Evolutionary conservation across 2,888 invertebrate genomes (phyloP).

Genomic region (Dromius quadrimaculatus): DNA sequence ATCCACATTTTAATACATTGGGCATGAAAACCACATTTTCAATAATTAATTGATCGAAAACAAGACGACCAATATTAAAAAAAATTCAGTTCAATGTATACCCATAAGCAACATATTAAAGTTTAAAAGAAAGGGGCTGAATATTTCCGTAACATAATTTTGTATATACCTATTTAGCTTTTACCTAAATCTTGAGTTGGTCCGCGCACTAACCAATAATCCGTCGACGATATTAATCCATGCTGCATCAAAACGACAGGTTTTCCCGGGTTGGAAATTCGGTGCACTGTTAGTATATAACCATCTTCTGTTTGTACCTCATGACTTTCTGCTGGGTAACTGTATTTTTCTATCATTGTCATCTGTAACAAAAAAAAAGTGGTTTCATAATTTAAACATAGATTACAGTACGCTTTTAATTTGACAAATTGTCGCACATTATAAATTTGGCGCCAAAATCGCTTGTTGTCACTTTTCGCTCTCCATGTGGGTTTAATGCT

Average conservation of each 20-base stretch:
- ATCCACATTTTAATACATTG: too few relatives aligned
- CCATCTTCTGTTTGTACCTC: slow-evolving; percentile 57
- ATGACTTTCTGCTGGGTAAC: slow-evolving; percentile 64
- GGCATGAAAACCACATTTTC: too few relatives aligned
- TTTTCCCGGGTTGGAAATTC: slow-evolving; percentile 56
- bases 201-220: slow-evolving; percentile 70
- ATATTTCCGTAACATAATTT: too few relatives aligned
- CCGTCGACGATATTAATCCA: slow-evolving; percentile 70
- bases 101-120: too few relatives aligned
- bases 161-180: slow-evolving; percentile 41
- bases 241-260: slow-evolving; percentile 68
- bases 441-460: too few relatives aligned
- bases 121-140: too few relatives aligned
- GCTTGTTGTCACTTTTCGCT: too few relatives aligned
- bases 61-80: too few relatives aligned
- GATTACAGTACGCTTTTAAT: not conserved
- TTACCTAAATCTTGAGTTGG: slow-evolving; percentile 68
- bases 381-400: not conserved
- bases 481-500: too few relatives aligned
- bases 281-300: slow-evolving; percentile 56
- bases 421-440: too few relatives aligned
- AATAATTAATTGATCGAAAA: too few relatives aligned
- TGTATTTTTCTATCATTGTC: slow-evolving; percentile 63
- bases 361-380: slow-evolving; percentile 61
- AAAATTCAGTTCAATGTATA: too few relatives aligned